Base-by-base conservation (phyloP, 2,888 invertebrate species). In the Iphiclides podalirius region DNA sequence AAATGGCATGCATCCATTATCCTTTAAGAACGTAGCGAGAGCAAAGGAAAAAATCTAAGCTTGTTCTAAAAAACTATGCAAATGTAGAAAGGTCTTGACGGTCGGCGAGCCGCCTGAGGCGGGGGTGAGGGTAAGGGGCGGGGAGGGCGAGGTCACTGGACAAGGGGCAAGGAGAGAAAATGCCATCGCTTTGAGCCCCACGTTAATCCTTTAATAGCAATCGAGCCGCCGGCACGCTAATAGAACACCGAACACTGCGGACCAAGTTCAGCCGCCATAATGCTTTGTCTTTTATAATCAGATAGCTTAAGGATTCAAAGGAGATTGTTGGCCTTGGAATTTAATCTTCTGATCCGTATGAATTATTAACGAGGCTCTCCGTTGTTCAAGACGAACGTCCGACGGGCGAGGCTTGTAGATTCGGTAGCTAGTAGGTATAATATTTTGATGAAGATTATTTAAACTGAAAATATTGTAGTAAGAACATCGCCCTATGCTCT, bases 181-280 rank as follows among this genome's bases (percentile, higher is more conserved):
- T 80, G 78, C 82, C 81, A 75, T 72, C 80, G 78, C 84, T 86
- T 84, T 84, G 81, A 82, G 72, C 70, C 68, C 67, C 63, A 70
- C 72, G 73, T 67, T 83, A 86, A 86, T 85, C 85, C 84, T 85
- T 83, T 86, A 84, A 87, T 83, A 81, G 86, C 79, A 79, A 84
- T 78, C 70, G 75, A 77, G 72, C 69, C 62, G 61, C 58, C 52
- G 39, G 58, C 56, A 42, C 43, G 53, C 60, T 63, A 61, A 61
- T 64, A 63, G 60, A 54, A 58, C 50, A 52, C 40, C 36, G 51
- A n/a, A 42, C 41, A 28, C 40, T 50, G 47, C n/a, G 45, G 50
- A 53, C 52, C 53, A 20, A 53, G 52, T 58, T 49, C 47, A 48
- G 47, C 43, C 40, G 54, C 52, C 52, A 43, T 58, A 46, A 53